phyloP scores from a whole-genome alignment of 2,797 vertebrate genomes.

The Macrochelys suwanniensis region DNA sequence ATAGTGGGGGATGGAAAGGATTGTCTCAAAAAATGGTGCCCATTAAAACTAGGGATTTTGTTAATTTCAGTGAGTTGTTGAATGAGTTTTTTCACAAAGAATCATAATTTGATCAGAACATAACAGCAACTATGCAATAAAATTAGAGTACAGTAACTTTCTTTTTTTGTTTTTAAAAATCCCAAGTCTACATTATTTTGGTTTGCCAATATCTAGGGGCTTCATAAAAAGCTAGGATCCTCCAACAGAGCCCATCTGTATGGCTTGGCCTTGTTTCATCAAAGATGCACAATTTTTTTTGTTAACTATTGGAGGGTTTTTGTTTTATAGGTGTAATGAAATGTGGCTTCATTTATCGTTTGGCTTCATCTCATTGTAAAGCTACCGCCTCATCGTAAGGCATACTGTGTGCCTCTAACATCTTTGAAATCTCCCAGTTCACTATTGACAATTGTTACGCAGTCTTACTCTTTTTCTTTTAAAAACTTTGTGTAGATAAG shows the following conservation, averaged over 20 bases:
- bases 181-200: neutral
- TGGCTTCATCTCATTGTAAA: neutral
- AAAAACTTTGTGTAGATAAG: neutral
- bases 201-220: neutral
- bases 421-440: neutral
- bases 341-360: too few relatives aligned
- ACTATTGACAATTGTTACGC: neutral
- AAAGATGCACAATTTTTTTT: neutral
- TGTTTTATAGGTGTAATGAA: neutral
- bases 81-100: neutral
- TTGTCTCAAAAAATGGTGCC: rapidly evolving
- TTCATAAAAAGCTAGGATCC: neutral
- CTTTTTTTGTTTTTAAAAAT: neutral
- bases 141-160: neutral
- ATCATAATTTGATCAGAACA: neutral
- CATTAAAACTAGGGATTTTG: neutral
- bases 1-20: rapidly evolving
- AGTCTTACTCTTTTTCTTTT: neutral
- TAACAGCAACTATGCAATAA: neutral
- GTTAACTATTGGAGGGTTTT: neutral
- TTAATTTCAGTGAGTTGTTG: neutral
- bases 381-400: neutral
- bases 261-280: neutral
- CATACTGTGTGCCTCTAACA: neutral
- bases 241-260: neutral